Conservation (phyloP, 2,113 vertebrate genomes). For the Aviceda subcristata region DNA sequence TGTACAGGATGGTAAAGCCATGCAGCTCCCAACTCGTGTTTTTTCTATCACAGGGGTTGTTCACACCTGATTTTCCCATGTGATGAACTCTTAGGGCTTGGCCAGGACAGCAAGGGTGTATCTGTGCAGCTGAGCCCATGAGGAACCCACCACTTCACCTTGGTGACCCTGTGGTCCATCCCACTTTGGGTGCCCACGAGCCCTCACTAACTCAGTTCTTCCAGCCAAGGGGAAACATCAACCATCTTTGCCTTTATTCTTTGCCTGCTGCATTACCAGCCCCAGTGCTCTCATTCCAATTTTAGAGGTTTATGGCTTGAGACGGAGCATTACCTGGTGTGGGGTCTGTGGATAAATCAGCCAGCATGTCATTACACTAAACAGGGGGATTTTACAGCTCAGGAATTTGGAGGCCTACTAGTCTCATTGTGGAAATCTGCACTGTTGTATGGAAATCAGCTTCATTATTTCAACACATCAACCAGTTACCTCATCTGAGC, state of each 20-base stretch:
- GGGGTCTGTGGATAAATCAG: background rate
- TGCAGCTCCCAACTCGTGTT: accelerated
- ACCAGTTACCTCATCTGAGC: background rate
- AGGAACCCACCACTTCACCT: background rate
- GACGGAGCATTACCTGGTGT: background rate
- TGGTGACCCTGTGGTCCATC: background rate
- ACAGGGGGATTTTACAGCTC: background rate
- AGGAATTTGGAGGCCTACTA: background rate
- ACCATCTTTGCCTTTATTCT: background rate
- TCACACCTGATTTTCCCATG: background rate
- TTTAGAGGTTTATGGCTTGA: background rate
- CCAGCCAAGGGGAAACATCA: accelerated
- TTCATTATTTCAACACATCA: background rate
- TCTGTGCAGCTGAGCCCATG: accelerated
- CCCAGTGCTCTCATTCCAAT: background rate
- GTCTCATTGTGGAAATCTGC: background rate
- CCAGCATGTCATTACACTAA: background rate
- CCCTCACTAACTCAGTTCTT: background rate
- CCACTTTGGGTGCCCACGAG: background rate
- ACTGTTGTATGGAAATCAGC: background rate
- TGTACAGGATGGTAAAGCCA: background rate
- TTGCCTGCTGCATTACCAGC: background rate
- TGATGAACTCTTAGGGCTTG: too few relatives aligned
- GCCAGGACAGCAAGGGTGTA: background rate
- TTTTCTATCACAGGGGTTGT: background rate